Conservation (phyloP, 2,797 vertebrate genomes). For the Sebastes vulpes region DNA sequence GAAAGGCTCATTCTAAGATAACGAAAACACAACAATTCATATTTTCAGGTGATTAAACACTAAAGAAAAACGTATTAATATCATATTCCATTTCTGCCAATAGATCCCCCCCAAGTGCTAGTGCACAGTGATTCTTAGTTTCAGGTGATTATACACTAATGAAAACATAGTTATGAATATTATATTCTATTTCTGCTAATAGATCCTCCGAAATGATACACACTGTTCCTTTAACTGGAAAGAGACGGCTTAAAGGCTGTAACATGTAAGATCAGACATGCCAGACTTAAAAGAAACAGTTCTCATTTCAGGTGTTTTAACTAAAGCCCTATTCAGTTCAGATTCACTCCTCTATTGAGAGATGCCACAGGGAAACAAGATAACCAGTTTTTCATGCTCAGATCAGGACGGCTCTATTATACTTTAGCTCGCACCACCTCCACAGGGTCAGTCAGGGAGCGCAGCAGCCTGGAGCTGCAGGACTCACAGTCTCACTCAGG, state of each 20-base stretch:
- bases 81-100: no score
- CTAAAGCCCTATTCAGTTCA: background rate
- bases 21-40: no score
- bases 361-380: background rate
- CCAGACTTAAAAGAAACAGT: background rate
- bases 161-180: no score
- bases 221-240: no score
- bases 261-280: background rate
- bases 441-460: conserved; percentile 13
- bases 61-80: no score
- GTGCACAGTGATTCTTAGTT: no score
- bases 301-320: background rate
- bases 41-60: no score
- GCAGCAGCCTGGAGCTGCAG: conserved; percentile 10
- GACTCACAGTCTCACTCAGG: background rate
- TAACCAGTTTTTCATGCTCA: background rate
- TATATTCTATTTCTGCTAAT: no score
- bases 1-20: no score
- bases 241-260: background rate
- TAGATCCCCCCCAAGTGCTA: no score
- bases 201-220: no score
- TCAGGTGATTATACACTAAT: no score
- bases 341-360: background rate
- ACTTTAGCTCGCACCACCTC: conserved; percentile 8
- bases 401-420: background rate